Conservation (phyloP, 1,140 invertebrate species). For the Physella acuta region DNA sequence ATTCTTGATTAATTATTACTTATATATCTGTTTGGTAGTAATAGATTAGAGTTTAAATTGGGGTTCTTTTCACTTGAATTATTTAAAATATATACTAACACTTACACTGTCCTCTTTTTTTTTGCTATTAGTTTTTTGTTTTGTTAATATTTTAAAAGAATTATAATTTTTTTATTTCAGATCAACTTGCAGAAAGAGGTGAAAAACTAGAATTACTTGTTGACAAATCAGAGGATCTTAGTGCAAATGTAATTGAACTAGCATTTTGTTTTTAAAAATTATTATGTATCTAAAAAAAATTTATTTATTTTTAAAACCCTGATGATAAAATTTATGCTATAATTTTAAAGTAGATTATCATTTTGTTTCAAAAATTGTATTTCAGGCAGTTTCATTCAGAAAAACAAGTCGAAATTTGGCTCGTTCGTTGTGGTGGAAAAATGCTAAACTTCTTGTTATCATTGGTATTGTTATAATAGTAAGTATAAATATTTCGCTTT, state of each 20-base stretch:
- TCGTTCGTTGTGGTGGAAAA: slow-evolving; percentile 89
- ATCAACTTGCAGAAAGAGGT: slow-evolving; percentile 80
- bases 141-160: not conserved
- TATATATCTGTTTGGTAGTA: too few relatives aligned
- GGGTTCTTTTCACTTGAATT: too few relatives aligned
- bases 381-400: slow-evolving; percentile 85
- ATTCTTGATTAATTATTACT: too few relatives aligned
- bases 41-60: too few relatives aligned
- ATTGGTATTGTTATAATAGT: slow-evolving; percentile 72
- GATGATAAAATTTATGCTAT: not conserved
- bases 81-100: too few relatives aligned
- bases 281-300: too few relatives aligned
- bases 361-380: too few relatives aligned
- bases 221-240: slow-evolving; percentile 88
- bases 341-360: not conserved
- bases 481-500: slow-evolving; percentile 51
- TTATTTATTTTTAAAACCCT: not conserved
- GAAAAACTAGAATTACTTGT: slow-evolving; percentile 86
- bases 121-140: not conserved
- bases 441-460: slow-evolving; percentile 85
- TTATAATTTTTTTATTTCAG: slow-evolving; percentile 63
- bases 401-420: slow-evolving; percentile 82
- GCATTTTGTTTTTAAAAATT: slow-evolving; percentile 26
- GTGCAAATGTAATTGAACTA: slow-evolving; percentile 73
- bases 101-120: too few relatives aligned